These are phyloP conservation scores for Diabrotica balteata DNA, from an alignment of 2,888 invertebrate species.

Conservation along the genomic window DNA sequence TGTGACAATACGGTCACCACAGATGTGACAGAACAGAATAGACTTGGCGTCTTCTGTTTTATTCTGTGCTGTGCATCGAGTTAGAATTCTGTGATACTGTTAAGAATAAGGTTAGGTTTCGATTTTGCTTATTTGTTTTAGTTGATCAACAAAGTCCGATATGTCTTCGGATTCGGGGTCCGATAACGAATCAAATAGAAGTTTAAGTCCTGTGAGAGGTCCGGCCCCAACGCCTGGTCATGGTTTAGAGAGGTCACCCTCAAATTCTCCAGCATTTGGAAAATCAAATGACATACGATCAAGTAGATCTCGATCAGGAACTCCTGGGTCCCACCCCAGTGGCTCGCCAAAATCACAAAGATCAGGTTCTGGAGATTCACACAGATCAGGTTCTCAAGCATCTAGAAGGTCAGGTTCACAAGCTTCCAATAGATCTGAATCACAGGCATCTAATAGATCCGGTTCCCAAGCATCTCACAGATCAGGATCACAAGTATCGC, in stretches of 20 bases:
- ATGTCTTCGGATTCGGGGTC: slow-evolving; percentile 60
- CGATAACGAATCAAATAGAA: slow-evolving; percentile 62
- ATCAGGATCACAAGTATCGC: slow-evolving; percentile 56
- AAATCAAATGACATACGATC: slow-evolving; percentile 39
- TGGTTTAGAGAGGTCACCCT: slow-evolving; percentile 52
- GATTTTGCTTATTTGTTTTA: background rate
- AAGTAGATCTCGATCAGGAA: slow-evolving; percentile 38
- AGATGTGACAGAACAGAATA: too few relatives aligned
- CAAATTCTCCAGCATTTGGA: slow-evolving; percentile 49
- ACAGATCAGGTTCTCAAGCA: slow-evolving; percentile 47
- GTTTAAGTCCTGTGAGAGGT: slow-evolving; percentile 58
- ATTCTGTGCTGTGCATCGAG: too few relatives aligned
- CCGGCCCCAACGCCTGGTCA: slow-evolving; percentile 59
- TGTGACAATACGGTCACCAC: too few relatives aligned
- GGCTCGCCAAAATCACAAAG: slow-evolving; percentile 56
- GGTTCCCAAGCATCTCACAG: slow-evolving; percentile 61
- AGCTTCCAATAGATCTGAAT: slow-evolving; percentile 55
- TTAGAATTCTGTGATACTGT: too few relatives aligned
- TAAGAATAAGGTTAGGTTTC: background rate
- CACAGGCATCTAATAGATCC: slow-evolving; percentile 51
- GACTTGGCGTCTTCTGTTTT: too few relatives aligned
- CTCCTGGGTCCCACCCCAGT: slow-evolving; percentile 44
- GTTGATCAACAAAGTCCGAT: background rate
- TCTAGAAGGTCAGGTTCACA: slow-evolving; percentile 60
- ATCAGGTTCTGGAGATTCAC: slow-evolving; percentile 57